Evolutionary conservation across 1,140 invertebrate genomes (phyloP).

Genomic region (Triops cancriformis): DNA sequence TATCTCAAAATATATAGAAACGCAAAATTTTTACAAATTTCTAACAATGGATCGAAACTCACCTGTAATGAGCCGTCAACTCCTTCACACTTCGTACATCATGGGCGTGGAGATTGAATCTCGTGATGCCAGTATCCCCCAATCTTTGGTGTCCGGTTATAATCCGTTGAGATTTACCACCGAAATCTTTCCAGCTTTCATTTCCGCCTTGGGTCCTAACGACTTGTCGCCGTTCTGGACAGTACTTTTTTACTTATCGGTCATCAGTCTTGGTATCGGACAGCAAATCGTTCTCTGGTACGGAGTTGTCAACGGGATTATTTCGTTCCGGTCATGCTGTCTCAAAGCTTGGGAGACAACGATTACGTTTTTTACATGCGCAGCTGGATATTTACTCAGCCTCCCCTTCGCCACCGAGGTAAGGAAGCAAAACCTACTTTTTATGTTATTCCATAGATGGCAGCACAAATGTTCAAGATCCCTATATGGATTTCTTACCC

Average conservation of each 20-base stretch:
- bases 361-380: conserved; percentile 75
- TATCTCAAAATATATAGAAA: conserved; percentile 51
- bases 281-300: conserved; percentile 73
- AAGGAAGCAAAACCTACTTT: conserved; percentile 41
- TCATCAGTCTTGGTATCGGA: conserved; percentile 75
- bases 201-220: conserved; percentile 58
- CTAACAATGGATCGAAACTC: conserved; percentile 41
- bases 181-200: conserved; percentile 72
- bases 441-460: no score
- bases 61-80: neutral
- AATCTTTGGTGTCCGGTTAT: conserved; percentile 35
- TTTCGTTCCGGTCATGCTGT: conserved; percentile 61
- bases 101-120: conserved; percentile 16
- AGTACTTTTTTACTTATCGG: conserved; percentile 71
- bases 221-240: conserved; percentile 72
- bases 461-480: no score
- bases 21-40: conserved; percentile 60
- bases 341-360: conserved; percentile 70
- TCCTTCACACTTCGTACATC: conserved; percentile 17
- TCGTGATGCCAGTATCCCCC: neutral
- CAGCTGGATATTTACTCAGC: conserved; percentile 71
- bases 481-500: no score
- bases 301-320: conserved; percentile 68
- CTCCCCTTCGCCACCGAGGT: conserved; percentile 82
- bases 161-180: conserved; percentile 68